Evolutionary conservation across 2,113 vertebrate species (phyloP), one percentile per base, ranked within the genome.

Genomic region (Aphyosemion australe): DNA sequence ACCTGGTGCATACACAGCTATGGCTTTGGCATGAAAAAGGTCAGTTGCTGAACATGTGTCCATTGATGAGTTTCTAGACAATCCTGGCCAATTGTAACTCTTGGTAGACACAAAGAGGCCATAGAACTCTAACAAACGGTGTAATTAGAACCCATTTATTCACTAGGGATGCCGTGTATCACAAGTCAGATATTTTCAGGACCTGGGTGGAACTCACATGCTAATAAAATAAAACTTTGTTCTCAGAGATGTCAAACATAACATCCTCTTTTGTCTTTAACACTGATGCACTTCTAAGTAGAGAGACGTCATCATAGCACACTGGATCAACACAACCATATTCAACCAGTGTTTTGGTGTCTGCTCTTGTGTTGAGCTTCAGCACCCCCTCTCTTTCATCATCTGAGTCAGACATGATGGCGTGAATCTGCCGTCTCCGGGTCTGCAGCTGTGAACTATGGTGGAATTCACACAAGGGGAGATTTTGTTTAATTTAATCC

Each of bases 171-270:
- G 65, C 32, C 79, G 74, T 72, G 84, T 78, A 84, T 76, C 52
- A 26, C 83, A 86, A 88, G 84, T 86, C 83, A 86, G 79, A 84
- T 45, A 65, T 82, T 74, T 83, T 71, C 78, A 80, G 71, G 72
- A 79, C 78, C 67, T 74, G 55, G 61, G 72, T 64, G 76, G 84
- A 77, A 81, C 69, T 77, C 72, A 73, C 49, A 64, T 69, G 73
- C 76, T 78, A 74, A 81, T 81, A n/a, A n/a, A n/a, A n/a, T n/a
- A n/a, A n/a, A n/a, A n/a, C n/a, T n/a, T n/a, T 53, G 37, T 63
- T 77, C 52, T 39, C 2, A 80, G 71, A 80, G 34, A 37, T 10
- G 2, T 72, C 56, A 69, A 54, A 60, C 77, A 78, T 75, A 78
- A 83, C 72, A 72, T 80, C 46, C 73, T 61, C 60, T 70, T 79